These are phyloP conservation scores for Potorous gilbertii DNA, from an alignment of 2,797 vertebrate species.

Conservation along the genomic window DNA sequence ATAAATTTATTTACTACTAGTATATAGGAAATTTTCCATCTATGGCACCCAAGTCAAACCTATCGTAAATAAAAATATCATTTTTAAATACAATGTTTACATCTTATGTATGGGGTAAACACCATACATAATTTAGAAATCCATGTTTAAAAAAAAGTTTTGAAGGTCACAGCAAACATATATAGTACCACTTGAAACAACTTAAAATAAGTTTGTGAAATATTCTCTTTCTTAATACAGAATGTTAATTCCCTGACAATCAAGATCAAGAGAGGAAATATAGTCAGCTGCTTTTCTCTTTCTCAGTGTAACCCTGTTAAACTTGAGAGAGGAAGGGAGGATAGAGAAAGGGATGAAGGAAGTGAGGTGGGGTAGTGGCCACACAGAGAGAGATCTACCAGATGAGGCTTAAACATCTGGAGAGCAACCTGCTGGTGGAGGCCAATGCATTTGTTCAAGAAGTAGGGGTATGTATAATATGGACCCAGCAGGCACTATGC, in stretches of 20 bases:
- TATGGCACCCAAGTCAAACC: not conserved
- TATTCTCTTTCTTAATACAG: not conserved
- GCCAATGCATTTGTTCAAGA: too few species aligned
- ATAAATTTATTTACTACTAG: not conserved
- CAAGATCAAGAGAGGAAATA: too few species aligned
- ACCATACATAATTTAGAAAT: not conserved
- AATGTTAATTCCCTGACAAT: not conserved
- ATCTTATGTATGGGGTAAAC: constrained; percentile 27
- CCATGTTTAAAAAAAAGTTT: constrained; percentile 36
- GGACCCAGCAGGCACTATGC: too few species aligned
- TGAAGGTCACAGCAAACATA: constrained; percentile 58
- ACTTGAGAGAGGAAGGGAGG: too few species aligned
- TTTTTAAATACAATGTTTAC: constrained; percentile 20
- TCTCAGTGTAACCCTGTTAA: too few species aligned
- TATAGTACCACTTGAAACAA: constrained; percentile 9
- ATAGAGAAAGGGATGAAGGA: too few species aligned
- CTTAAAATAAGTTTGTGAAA: constrained; percentile 30
- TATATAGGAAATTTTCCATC: not conserved
- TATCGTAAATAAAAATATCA: not conserved
- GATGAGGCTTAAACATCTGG: too few species aligned
- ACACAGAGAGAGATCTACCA: too few species aligned
- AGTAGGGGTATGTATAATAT: too few species aligned
- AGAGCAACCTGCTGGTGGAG: too few species aligned
- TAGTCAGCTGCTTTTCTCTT: too few species aligned
- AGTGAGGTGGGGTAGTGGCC: too few species aligned